These are phyloP conservation scores for Sapayoa aenigma DNA, from an alignment of 2,113 vertebrate genomes.

Conservation along the genomic window DNA sequence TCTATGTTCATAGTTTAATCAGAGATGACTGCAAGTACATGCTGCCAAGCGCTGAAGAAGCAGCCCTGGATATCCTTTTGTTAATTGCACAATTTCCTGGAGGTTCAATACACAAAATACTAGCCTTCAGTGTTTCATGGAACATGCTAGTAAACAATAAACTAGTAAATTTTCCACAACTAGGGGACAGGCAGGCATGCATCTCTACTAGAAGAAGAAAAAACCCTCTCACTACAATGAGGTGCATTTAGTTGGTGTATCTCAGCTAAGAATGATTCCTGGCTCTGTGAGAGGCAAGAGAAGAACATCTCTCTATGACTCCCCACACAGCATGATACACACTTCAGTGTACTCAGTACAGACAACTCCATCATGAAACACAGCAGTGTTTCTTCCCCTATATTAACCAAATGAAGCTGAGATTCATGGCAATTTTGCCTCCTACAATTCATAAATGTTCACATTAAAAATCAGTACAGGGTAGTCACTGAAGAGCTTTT, in stretches of 20 bases:
- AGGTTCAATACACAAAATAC: background rate
- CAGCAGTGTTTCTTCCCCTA: background rate
- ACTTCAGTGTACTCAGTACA: background rate
- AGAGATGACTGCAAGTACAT: accelerated
- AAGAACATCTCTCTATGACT: background rate
- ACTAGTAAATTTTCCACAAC: background rate
- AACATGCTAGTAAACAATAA: background rate
- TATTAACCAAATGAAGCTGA: background rate
- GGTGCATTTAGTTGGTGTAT: background rate
- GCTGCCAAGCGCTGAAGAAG: background rate
- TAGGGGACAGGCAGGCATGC: background rate
- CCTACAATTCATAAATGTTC: background rate
- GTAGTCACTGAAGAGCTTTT: background rate
- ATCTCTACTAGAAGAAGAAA: background rate
- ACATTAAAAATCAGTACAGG: background rate
- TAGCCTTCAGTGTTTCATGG: background rate
- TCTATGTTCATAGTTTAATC: background rate
- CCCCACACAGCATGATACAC: background rate
- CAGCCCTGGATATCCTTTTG: background rate
- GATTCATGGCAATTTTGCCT: background rate
- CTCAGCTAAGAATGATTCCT: background rate
- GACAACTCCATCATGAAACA: background rate
- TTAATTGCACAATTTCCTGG: background rate
- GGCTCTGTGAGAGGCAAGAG: background rate
- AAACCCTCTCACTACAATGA: background rate